A percentile compares a stretch with the other conserved stretches of the same genome.
These are phyloP conservation scores for Pseudonaja textilis DNA, from an alignment of 2,113 vertebrate genomes.

Conservation along the genomic window DNA sequence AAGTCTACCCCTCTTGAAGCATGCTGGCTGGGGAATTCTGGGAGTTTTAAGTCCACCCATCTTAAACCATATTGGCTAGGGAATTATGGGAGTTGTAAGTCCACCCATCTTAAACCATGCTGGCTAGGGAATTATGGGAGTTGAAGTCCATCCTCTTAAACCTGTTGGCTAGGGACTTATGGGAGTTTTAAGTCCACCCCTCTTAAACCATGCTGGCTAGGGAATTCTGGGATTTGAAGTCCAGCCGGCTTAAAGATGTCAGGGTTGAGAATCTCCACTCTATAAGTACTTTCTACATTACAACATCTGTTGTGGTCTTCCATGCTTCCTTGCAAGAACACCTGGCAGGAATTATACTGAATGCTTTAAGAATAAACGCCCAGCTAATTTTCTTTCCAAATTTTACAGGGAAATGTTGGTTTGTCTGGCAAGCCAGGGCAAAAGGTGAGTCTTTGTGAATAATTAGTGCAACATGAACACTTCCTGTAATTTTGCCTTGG, in stretches of 20 bases:
- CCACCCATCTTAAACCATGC: background rate
- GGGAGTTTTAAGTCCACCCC: background rate
- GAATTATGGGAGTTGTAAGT: background rate
- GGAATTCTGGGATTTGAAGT: background rate
- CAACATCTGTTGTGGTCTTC: background rate
- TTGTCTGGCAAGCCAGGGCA: constrained; percentile 87
- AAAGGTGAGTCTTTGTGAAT: constrained; percentile 69
- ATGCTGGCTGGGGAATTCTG: background rate
- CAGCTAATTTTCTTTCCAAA: background rate
- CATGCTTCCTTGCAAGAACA: background rate
- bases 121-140: background rate
- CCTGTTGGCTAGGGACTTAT: no score
- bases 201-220: background rate
- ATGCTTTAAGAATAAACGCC: background rate
- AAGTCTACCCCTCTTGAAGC: background rate
- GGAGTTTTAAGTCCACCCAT: background rate
- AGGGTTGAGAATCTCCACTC: background rate
- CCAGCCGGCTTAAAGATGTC: background rate
- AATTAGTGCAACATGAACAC: rapidly evolving
- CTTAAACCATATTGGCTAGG: background rate
- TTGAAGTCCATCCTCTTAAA: background rate
- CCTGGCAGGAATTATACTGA: background rate
- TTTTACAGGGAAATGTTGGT: constrained; percentile 83
- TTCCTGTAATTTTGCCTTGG: background rate
- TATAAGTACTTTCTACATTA: background rate